Evolutionary conservation across 1,140 invertebrate species (phyloP).

Genomic region (Coenobita brevimanus): DNA sequence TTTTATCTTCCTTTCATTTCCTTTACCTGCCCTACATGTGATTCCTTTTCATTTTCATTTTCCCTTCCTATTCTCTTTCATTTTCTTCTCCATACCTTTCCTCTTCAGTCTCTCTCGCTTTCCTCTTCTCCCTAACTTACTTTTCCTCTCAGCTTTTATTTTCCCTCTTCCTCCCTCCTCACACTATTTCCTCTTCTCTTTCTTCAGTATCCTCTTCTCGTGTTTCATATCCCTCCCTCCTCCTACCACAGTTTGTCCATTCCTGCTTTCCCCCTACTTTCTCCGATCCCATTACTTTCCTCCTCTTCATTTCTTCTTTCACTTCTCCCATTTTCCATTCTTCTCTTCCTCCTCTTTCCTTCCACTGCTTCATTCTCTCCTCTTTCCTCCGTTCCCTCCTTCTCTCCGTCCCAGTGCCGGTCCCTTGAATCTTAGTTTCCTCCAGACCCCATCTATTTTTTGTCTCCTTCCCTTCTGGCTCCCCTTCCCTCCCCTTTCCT

Average conservation of each 20-base stretch:
- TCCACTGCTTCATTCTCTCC: no score
- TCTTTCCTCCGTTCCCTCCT: no score
- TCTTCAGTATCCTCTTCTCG: background rate
- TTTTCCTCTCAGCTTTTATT: background rate
- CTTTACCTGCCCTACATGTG: background rate
- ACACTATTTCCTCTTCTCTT: background rate
- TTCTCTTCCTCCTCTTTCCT: background rate
- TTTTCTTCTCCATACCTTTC: background rate
- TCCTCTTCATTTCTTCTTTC: background rate
- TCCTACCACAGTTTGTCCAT: background rate
- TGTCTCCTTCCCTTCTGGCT: background rate
- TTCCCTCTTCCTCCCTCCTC: background rate
- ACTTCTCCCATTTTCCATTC: constrained; percentile 13
- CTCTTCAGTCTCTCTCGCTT: background rate
- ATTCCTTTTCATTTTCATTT: background rate
- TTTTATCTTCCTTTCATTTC: background rate
- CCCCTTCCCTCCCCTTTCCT: background rate
- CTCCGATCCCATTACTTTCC: background rate
- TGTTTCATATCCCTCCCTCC: background rate
- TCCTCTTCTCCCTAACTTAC: background rate
- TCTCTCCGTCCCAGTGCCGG: background rate
- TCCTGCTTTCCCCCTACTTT: background rate
- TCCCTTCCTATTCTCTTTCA: constrained; percentile 15
- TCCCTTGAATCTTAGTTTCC: background rate
- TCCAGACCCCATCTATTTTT: background rate